Evolutionary conservation across 2,797 vertebrate species (phyloP), one percentile per base, ranked within the genome.

Genomic region (Chromobotia macracanthus): DNA sequence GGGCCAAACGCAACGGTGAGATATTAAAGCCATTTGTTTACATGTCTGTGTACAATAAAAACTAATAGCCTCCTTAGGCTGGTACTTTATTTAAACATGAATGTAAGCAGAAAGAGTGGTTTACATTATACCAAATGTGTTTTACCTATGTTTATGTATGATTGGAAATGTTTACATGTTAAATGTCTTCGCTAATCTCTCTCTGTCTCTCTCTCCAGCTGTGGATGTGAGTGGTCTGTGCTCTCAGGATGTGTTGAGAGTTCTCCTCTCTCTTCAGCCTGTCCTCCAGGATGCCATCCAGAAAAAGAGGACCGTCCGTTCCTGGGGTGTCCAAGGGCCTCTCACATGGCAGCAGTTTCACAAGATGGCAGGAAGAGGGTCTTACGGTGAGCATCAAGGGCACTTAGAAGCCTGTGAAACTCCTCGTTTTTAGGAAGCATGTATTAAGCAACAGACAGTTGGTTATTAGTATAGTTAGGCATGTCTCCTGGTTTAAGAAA

Each of bases 341-440:
- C 95, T 99, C 75, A 99, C 97, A 44, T 99, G 97, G 97, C 97
- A 99, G 82, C 97, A 99, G 87, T 99, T 99, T 87, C 97, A 99
- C 92, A 99, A 99, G 88, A 98, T 99, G 96, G 97, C 97, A 85
- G 97, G 97, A 83, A 95, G 97, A 84, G 97, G 97, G 84, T 97
- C 97, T 80, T 99, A 99, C 0, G 97, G 97, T 99, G 94, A 96
- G 88, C 3, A 46, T 18, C 55, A 74, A 73, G 51, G 19, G 13
- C 21, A 35, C 50, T 64, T 19, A 12, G 12, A 23, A 23, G 4
- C 9, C 31, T 15, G 3, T 23, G 15, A 70, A 46, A 4, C 1
- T 28, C 19, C 9, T 72, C 1, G 21, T 1, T 41, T 71, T 61
- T 71, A 51, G 28, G 2, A 66, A 23, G 53, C 51, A 19, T 19